phyloP scores from a whole-genome alignment of 2,113 vertebrate genomes.

The Uria lomvia region DNA sequence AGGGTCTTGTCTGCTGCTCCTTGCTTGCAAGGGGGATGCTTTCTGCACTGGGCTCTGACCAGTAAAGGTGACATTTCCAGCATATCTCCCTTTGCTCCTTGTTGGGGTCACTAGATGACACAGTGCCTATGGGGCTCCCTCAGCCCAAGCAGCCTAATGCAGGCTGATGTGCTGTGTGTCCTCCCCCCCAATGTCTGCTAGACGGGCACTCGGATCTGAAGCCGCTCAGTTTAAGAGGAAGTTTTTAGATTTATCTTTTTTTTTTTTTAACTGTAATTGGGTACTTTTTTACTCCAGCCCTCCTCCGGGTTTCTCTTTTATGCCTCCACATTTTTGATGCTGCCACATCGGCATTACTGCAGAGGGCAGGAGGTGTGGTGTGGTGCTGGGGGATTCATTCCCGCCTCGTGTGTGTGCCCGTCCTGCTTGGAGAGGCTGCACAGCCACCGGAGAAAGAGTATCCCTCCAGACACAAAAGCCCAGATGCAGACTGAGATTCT shows the following conservation, averaged over 20 bases:
- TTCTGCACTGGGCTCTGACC: background rate
- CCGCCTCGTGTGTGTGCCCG: accelerated
- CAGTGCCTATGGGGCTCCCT: background rate
- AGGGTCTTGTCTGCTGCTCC: background rate
- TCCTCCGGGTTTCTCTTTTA: background rate
- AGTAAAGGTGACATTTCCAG: background rate
- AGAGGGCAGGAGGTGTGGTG: background rate
- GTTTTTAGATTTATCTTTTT: background rate
- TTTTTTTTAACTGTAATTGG: background rate
- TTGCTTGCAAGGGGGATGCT: background rate
- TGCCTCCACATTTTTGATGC: background rate
- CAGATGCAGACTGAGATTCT: background rate
- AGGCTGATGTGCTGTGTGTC: background rate
- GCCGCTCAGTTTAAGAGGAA: background rate
- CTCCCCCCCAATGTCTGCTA: background rate
- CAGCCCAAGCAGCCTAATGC: background rate
- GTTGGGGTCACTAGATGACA: background rate
- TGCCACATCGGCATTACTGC: background rate
- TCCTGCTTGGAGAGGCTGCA: background rate
- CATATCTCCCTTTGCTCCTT: background rate
- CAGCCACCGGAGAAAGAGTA: background rate
- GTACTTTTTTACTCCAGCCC: background rate
- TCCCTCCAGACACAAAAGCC: background rate
- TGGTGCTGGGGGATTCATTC: background rate
- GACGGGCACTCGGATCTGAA: background rate